Evolutionary conservation across 2,113 vertebrate species (phyloP).

Genomic region (Hyperopisus bebe): DNA sequence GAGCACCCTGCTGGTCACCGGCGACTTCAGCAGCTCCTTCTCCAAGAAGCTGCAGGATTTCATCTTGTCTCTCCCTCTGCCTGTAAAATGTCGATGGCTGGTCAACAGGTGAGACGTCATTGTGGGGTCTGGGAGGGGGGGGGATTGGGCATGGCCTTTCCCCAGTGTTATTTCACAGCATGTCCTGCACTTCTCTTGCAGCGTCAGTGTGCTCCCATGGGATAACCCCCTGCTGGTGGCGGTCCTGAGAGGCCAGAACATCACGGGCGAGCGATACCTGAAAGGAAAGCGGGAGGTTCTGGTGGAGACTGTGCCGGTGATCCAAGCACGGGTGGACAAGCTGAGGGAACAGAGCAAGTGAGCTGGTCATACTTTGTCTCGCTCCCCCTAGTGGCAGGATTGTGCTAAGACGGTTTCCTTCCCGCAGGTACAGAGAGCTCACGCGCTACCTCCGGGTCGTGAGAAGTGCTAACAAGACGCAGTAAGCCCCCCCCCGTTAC

Average conservation of each 20-base stretch:
- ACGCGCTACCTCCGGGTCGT: constrained; percentile 58
- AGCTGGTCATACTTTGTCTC: neutral
- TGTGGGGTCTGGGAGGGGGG: neutral
- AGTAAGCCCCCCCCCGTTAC: neutral
- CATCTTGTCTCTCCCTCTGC: constrained; percentile 53
- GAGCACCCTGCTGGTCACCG: constrained; percentile 64
- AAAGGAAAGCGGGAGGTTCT: constrained; percentile 62
- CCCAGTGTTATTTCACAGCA: neutral
- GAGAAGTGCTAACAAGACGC: constrained; percentile 25
- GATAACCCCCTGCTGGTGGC: constrained; percentile 65
- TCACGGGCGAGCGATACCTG: constrained; percentile 53
- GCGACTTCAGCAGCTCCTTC: constrained; percentile 53
- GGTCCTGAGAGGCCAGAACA: constrained; percentile 70
- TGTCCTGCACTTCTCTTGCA: constrained; percentile 28
- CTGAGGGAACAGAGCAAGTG: constrained; percentile 59
- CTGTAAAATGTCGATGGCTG: constrained; percentile 50
- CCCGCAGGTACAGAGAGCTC: constrained; percentile 58
- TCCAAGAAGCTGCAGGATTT: constrained; percentile 59
- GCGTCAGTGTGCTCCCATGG: constrained; percentile 65
- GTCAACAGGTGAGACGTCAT: constrained; percentile 48
- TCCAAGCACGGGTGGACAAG: constrained; percentile 54
- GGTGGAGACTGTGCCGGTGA: constrained; percentile 52
- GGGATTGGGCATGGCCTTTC: neutral
- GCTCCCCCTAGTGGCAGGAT: neutral
- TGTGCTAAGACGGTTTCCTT: neutral